Evolutionary conservation across 2,113 vertebrate species (phyloP).

Genomic region (Pseudonaja textilis): DNA sequence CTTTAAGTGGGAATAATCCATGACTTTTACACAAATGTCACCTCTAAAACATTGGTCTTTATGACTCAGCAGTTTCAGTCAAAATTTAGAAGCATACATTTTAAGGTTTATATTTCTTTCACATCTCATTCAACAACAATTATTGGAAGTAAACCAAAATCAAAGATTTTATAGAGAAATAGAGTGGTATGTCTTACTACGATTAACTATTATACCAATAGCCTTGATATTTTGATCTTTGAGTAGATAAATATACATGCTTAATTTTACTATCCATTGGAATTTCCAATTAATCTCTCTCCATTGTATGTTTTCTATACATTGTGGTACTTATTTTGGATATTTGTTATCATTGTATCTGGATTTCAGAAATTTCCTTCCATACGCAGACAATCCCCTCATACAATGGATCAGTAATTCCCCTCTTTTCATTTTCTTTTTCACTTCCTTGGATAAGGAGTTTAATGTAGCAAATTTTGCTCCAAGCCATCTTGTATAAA

Average conservation of each 20-base stretch:
- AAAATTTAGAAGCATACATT: neutral
- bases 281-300: neutral
- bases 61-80: neutral
- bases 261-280: neutral
- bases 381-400: neutral
- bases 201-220: neutral
- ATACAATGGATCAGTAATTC: neutral
- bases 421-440: neutral
- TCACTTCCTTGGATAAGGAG: neutral
- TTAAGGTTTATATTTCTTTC: neutral
- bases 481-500: neutral
- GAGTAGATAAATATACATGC: neutral
- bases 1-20: neutral
- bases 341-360: neutral
- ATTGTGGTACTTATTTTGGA: neutral
- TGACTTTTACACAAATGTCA: slow-evolving; percentile 7
- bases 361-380: no score
- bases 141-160: neutral
- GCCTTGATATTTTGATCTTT: neutral
- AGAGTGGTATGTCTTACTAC: neutral
- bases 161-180: neutral
- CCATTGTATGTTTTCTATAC: neutral
- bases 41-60: neutral
- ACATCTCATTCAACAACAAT: neutral
- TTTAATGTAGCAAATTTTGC: neutral